Evolutionary conservation across 2,113 vertebrate species (phyloP).

Genomic region (Campylomormyrus tamandua): DNA sequence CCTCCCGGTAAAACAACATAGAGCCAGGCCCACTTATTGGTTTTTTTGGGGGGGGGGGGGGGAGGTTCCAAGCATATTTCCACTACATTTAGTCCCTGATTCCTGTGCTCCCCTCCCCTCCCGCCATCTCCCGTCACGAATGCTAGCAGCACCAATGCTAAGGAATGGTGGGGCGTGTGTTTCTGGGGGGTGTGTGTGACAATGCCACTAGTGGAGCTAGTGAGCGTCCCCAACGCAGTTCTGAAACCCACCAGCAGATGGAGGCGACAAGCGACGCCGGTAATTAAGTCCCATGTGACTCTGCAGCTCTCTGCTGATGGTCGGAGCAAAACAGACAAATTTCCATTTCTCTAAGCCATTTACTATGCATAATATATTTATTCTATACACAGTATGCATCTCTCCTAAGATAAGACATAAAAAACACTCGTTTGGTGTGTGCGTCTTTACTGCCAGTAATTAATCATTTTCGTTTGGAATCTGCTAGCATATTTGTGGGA

Average conservation of each 20-base stretch:
- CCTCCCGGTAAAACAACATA: too few relatives aligned
- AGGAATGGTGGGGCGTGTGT: not conserved
- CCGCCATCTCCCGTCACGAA: not conserved
- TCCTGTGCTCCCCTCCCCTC: not conserved
- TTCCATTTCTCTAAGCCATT: constrained; percentile 1
- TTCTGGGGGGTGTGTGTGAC: constrained; percentile 51
- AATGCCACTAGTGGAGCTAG: constrained; percentile 27
- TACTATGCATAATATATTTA: constrained; percentile 2
- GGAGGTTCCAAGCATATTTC: not conserved
- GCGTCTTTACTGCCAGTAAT: not conserved
- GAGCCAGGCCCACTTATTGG: too few relatives aligned
- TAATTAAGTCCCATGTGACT: constrained; percentile 10
- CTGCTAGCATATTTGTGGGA: not conserved
- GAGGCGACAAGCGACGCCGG: constrained; percentile 31
- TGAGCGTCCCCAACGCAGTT: constrained; percentile 29
- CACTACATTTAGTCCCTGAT: not conserved
- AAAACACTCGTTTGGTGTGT: not conserved
- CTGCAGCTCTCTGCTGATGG: not conserved
- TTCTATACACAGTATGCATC: not conserved
- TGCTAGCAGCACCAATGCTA: not conserved
- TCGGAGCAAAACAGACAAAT: not conserved
- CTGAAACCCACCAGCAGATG: constrained; percentile 52
- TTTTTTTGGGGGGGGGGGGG: too few relatives aligned
- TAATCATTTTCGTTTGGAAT: not conserved
- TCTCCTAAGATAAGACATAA: not conserved